phyloP scores from a whole-genome alignment of 2,888 invertebrate species.

The Scaptomyza flava region DNA sequence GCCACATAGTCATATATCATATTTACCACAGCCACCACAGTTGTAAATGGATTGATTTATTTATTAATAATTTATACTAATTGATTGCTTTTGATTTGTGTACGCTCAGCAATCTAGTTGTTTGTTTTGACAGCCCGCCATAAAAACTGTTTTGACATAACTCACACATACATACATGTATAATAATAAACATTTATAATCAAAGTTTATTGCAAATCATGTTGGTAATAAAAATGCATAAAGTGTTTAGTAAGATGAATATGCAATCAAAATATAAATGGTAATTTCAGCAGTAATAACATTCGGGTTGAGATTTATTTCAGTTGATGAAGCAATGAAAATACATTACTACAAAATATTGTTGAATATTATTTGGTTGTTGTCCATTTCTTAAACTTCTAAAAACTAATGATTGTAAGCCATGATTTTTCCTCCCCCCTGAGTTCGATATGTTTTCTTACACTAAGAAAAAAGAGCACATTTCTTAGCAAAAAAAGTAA shows the following conservation, averaged over 20 bases:
- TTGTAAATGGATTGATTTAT: constrained; percentile 24
- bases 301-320: too few species aligned
- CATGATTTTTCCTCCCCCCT: background rate
- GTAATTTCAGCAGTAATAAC: background rate
- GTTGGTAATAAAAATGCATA: constrained; percentile 2
- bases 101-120: constrained; percentile 13
- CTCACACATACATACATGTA: background rate
- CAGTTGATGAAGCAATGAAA: background rate
- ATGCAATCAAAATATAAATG: constrained; percentile 2
- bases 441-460: background rate
- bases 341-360: background rate
- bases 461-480: too few species aligned
- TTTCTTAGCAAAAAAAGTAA: constrained; percentile 22
- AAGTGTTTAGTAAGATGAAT: constrained; percentile 1
- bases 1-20: constrained; percentile 34
- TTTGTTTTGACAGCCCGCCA: constrained; percentile 17
- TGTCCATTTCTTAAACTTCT: background rate
- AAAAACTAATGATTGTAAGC: background rate
- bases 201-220: constrained; percentile 4
- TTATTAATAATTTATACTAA: constrained; percentile 53
- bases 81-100: constrained; percentile 43
- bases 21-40: constrained; percentile 1
- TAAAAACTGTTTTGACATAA: constrained; percentile 15
- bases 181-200: constrained; percentile 1
- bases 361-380: background rate